Evolutionary conservation across 92 coral and sea anemone genomes (phyloP).

Genomic region (Porites rus): DNA sequence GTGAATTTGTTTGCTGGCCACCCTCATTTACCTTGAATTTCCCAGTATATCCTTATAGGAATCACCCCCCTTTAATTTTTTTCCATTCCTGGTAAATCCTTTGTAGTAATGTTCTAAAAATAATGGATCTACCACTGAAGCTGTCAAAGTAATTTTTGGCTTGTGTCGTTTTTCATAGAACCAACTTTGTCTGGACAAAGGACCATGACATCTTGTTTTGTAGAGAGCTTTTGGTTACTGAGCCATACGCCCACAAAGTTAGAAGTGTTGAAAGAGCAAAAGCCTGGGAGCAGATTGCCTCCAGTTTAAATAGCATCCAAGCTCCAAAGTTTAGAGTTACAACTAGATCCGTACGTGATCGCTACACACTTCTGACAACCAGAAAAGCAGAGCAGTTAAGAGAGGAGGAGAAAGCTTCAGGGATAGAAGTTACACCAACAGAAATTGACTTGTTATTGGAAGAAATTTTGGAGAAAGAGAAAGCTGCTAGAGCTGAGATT

Average conservation of each 20-base stretch:
- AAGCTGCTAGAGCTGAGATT: slow-evolving; percentile 16
- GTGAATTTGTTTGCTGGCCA: slow-evolving; percentile 38
- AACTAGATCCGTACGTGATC: slow-evolving; percentile 51
- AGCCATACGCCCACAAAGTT: not conserved
- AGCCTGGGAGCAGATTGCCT: slow-evolving; percentile 39
- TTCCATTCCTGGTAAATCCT: too few species aligned
- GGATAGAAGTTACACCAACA: slow-evolving; percentile 48
- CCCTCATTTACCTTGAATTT: slow-evolving; percentile 24
- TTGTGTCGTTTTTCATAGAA: slow-evolving; percentile 21
- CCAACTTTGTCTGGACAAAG: slow-evolving; percentile 35
- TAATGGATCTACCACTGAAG: slow-evolving; percentile 28
- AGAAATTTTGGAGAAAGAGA: slow-evolving; percentile 56
- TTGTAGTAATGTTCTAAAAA: not conserved
- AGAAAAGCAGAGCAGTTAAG: slow-evolving; percentile 32
- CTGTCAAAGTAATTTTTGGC: slow-evolving; percentile 27
- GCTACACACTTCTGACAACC: slow-evolving; percentile 25
- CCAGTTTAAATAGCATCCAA: slow-evolving; percentile 16
- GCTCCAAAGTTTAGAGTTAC: slow-evolving; percentile 46
- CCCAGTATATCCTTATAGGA: slow-evolving; percentile 22
- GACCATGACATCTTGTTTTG: not conserved
- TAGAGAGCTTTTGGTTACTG: not conserved
- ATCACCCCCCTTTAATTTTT: not conserved
- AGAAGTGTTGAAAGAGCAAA: slow-evolving; percentile 31
- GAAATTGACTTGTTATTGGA: slow-evolving; percentile 54
- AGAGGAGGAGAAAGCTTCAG: slow-evolving; percentile 26